These are phyloP conservation scores for Trematomus loennbergii DNA, from an alignment of 2,113 vertebrate genomes.

Conservation along the genomic window DNA sequence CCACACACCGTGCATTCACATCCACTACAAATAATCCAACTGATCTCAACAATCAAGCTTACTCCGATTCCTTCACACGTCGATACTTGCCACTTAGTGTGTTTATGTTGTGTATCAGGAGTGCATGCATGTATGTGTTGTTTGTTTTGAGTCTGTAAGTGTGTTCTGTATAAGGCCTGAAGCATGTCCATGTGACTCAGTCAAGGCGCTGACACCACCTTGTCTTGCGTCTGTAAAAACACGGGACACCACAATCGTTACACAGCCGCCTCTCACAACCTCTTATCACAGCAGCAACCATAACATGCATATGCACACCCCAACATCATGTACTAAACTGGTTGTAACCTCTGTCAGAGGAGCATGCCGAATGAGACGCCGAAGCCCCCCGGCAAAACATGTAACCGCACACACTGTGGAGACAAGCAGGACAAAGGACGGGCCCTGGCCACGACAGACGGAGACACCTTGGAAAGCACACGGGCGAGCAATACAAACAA, in stretches of 20 bases:
- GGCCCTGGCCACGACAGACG: constrained; percentile 45
- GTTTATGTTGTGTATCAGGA: constrained; percentile 38
- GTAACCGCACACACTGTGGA: constrained; percentile 59
- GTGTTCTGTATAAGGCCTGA: constrained; percentile 67
- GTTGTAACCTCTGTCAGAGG: constrained; percentile 30
- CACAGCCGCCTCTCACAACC: constrained; percentile 55
- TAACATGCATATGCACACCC: constrained; percentile 44
- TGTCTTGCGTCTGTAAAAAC: constrained; percentile 87
- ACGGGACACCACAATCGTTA: constrained; percentile 83
- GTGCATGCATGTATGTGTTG: constrained; percentile 20
- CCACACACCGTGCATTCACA: constrained; percentile 46
- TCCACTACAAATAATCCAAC: constrained; percentile 30
- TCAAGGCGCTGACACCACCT: constrained; percentile 84
- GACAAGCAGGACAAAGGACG: constrained; percentile 62
- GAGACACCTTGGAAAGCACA: constrained; percentile 75
- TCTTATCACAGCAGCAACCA: constrained; percentile 52
- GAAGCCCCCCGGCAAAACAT: constrained; percentile 63
- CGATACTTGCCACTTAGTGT: constrained; percentile 77
- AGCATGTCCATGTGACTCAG: constrained; percentile 78
- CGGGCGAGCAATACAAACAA: constrained; percentile 40
- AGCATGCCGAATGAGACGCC: constrained; percentile 52
- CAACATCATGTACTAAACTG: constrained; percentile 22
- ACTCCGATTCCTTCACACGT: constrained; percentile 47
- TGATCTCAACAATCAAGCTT: constrained; percentile 36
- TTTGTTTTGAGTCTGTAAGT: constrained; percentile 19